Base-by-base conservation (phyloP, 1,140 invertebrate species). In the Pseudachorutes palmiensis region DNA sequence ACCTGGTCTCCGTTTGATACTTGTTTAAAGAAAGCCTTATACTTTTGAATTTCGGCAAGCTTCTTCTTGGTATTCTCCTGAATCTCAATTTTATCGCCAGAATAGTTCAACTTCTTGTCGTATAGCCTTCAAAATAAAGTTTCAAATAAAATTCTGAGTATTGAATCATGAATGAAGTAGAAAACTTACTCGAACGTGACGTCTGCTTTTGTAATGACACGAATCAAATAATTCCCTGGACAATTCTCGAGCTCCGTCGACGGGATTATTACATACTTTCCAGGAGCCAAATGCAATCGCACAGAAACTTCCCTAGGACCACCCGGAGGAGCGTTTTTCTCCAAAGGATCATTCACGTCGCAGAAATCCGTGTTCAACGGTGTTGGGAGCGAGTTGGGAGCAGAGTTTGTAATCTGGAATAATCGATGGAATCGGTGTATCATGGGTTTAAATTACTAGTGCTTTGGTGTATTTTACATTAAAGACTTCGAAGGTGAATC, bases 221-320 rank as follows among this genome's bases (percentile, higher is more conserved):
- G 76, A 9, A 87, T 70, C 36, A 87, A 72, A 77, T 85, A 87
- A 60, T 86, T 82, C 65, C 82, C 86, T 72, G 85, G 82, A 64
- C 84, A 74, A 64, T 82, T 77, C 0, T 85, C 82, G 64, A 87
- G 83, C 76, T 84, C 87, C 2, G 87, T 87, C 3, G 84, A 85
- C 9, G 86, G 86, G 33, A 88, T 78, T 63, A 87, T 83, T 69
- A 81, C 81, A 74, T 88, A 87, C 3, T 78, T 79, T 14, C 86
- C 86, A 29, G 82, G 81, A 24, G 80, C 77, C 28, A 88, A 76
- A 69, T 82, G 82, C 75, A 85, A 85, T 22, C 86, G 78, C 16
- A 80, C 79, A 69, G 80, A 84, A 2, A 86, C 79, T 77, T 87
- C 84, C 49, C 85, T 76, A 67, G 83, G 76, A 5, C 62, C 62